Percentiles rank a stretch among this genome's conserved stretches.
phyloP scores from a whole-genome alignment of 2,113 vertebrate genomes.

The Syngnathus floridae region DNA sequence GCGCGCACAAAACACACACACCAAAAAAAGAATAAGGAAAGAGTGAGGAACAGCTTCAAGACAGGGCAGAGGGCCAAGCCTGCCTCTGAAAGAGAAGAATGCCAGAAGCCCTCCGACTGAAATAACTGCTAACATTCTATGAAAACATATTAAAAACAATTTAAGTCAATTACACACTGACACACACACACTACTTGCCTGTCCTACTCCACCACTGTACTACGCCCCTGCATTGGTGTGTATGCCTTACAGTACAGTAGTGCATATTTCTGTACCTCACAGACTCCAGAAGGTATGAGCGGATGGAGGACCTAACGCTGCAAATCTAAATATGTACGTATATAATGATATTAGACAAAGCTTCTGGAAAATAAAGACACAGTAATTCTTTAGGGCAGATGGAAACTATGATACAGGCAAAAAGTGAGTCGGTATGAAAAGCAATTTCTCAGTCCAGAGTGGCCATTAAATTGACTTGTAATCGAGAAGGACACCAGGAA shows the following conservation, averaged over 20 bases:
- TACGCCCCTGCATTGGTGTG: conserved; percentile 8
- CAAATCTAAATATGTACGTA: conserved; percentile 19
- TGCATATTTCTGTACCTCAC: conserved; percentile 5
- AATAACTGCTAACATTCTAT: conserved; percentile 65
- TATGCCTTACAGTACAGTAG: not conserved
- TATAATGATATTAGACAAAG: conserved; percentile 8
- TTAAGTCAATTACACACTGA: conserved; percentile 56
- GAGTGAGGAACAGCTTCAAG: conserved; percentile 29
- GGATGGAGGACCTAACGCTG: conserved; percentile 25
- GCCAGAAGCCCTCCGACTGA: conserved; percentile 63
- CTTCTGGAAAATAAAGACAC: conserved; percentile 8
- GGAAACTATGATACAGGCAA: conserved; percentile 9
- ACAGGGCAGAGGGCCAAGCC: conserved; percentile 45
- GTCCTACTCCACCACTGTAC: conserved; percentile 14
- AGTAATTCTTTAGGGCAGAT: not conserved
- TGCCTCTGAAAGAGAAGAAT: conserved; percentile 40
- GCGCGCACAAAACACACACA: not conserved
- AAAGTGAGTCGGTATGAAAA: not conserved
- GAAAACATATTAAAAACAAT: conserved; percentile 63
- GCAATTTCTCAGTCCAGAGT: not conserved
- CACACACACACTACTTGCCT: conserved; percentile 34
- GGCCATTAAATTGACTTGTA: not conserved
- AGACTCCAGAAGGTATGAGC: conserved; percentile 19
- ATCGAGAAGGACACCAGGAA: not conserved
- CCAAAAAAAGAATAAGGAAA: conserved; percentile 24